A percentile compares a stretch with the other conserved stretches of the same genome.
These are phyloP conservation scores for Oreochromis tanganicae DNA, from an alignment of 2,113 vertebrate genomes.

Conservation along the genomic window DNA sequence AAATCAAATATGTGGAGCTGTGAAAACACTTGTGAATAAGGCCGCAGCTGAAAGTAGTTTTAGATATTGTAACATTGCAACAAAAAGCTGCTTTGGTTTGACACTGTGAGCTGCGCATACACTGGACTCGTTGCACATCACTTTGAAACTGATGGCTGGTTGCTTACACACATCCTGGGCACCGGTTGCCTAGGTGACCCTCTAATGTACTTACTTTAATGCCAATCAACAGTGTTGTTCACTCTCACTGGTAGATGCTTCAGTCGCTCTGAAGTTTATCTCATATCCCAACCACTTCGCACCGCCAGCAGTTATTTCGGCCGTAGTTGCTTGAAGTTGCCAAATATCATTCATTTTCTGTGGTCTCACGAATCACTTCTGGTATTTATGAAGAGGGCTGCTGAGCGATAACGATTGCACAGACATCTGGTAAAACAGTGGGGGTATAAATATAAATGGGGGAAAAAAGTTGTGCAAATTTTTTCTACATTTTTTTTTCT, in stretches of 20 bases:
- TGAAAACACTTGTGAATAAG: neutral
- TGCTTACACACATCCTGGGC: neutral
- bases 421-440: neutral
- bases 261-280: neutral
- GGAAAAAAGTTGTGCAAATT: neutral
- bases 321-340: neutral
- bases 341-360: neutral
- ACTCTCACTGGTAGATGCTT: neutral
- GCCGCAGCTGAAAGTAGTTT: neutral
- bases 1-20: neutral
- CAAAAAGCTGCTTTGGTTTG: neutral
- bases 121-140: neutral
- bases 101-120: neutral
- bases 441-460: neutral
- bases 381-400: neutral
- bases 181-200: neutral
- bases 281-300: neutral
- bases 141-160: neutral
- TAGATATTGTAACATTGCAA: neutral
- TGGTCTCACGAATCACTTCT: neutral
- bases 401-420: neutral
- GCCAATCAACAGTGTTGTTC: neutral
- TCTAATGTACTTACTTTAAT: neutral
- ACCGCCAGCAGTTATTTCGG: too few species aligned
- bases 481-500: neutral